Evolutionary conservation across 2,888 invertebrate species (phyloP).

Genomic region (Magallana nippona): DNA sequence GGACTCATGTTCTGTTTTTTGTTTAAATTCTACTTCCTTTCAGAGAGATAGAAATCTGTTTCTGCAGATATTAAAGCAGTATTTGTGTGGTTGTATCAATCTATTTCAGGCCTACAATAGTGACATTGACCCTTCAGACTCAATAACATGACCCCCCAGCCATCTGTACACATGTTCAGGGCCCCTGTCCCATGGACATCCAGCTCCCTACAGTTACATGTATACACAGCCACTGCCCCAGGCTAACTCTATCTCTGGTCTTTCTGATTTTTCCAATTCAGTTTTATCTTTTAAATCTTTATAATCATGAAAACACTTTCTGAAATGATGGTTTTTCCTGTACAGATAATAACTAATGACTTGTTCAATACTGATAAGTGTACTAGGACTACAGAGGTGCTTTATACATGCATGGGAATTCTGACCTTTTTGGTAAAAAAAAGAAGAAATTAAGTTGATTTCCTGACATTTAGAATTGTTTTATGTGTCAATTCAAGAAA

Average conservation of each 20-base stretch:
- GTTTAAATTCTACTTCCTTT: not conserved
- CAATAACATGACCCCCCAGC: not conserved
- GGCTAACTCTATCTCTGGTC: not conserved
- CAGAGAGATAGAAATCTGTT: not conserved
- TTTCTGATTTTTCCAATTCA: not conserved
- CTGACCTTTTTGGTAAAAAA: not conserved
- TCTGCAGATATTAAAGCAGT: not conserved
- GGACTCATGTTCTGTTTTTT: not conserved
- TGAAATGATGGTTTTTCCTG: not conserved
- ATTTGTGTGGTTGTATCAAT: not conserved
- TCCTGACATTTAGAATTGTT: constrained; percentile 1
- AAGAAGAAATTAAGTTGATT: not conserved
- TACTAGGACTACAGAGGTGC: not conserved
- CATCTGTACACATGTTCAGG: not conserved
- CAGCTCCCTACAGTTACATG: constrained; percentile 4
- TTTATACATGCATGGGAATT: not conserved
- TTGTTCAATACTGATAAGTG: not conserved
- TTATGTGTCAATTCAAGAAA: not conserved
- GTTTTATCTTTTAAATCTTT: not conserved
- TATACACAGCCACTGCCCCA: not conserved
- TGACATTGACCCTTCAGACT: not conserved
- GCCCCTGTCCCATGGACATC: not conserved
- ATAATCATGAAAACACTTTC: not conserved
- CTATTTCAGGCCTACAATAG: constrained; percentile 18
- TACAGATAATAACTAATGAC: not conserved